phyloP scores from a whole-genome alignment of 1,140 invertebrate species.

The Bombus polaris region DNA sequence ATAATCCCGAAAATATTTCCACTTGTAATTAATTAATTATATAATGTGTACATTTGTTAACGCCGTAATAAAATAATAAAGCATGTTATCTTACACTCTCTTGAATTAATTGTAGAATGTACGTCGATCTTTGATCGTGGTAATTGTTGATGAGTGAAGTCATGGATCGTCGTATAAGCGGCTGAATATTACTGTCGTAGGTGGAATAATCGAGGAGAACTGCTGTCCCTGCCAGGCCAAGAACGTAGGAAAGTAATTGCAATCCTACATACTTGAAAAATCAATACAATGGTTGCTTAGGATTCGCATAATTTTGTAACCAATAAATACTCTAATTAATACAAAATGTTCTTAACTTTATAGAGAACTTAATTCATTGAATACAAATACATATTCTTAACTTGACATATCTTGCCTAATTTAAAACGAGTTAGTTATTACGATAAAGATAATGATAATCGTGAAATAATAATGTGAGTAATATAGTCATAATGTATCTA shows the following conservation, averaged over 20 bases:
- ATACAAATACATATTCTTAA: too few species aligned
- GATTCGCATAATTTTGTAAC: neutral
- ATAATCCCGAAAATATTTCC: too few species aligned
- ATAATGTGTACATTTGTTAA: neutral
- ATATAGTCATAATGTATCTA: neutral
- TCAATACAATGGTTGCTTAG: conserved; percentile 46
- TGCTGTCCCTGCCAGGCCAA: conserved; percentile 89
- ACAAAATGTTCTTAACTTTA: too few species aligned
- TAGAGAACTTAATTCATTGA: too few species aligned
- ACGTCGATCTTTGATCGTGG: conserved; percentile 85
- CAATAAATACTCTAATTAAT: neutral
- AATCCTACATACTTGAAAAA: conserved; percentile 87
- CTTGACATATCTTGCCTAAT: too few species aligned
- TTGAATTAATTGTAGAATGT: conserved; percentile 90
- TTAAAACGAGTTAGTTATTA: too few species aligned
- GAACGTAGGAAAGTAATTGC: conserved; percentile 87
- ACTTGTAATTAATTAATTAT: too few species aligned
- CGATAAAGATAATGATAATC: neutral
- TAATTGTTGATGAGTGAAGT: conserved; percentile 88
- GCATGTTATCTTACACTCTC: conserved; percentile 87
- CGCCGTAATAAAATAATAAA: neutral
- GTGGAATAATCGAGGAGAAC: conserved; percentile 91
- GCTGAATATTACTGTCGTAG: conserved; percentile 89
- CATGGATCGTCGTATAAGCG: conserved; percentile 88
- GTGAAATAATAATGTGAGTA: neutral